A percentile compares a stretch with the other conserved stretches of the same genome.
Conservation (phyloP, 2,888 invertebrate genomes). For the Blastobasis lacticolella region DNA sequence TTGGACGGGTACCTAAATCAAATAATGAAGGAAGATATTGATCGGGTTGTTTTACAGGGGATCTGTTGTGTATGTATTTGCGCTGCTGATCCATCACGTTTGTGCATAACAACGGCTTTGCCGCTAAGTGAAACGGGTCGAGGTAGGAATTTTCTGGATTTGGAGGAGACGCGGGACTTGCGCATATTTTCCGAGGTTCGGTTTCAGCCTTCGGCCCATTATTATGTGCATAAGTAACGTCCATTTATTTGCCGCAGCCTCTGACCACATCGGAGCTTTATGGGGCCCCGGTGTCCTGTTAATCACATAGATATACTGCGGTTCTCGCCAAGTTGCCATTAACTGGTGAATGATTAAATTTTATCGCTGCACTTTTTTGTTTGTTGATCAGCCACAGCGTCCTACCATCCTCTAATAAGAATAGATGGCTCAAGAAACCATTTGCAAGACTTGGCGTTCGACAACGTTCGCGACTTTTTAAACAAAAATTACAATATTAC, state of each 20-base stretch:
- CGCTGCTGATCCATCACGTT: slow-evolving; percentile 7
- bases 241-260: slow-evolving; percentile 6
- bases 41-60: not conserved
- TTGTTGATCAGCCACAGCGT: too few species aligned
- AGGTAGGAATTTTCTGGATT: not conserved
- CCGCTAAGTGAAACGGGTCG: not conserved
- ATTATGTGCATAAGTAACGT: slow-evolving; percentile 5
- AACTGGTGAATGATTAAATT: too few species aligned
- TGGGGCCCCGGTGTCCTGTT: too few species aligned
- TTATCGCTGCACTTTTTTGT: too few species aligned
- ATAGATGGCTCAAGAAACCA: too few species aligned
- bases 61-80: slow-evolving; percentile 1
- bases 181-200: not conserved
- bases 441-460: too few species aligned
- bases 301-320: too few species aligned
- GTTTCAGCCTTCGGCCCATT: not conserved
- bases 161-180: not conserved
- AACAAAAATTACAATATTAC: too few species aligned
- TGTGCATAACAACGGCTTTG: not conserved
- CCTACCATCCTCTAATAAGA: too few species aligned
- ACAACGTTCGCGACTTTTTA: too few species aligned
- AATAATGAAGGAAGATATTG: not conserved
- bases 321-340: too few species aligned
- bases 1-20: too few species aligned
- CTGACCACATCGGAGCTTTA: not conserved